phyloP scores from a whole-genome alignment of 1,140 invertebrate genomes.

The Cherax quadricarinatus region DNA sequence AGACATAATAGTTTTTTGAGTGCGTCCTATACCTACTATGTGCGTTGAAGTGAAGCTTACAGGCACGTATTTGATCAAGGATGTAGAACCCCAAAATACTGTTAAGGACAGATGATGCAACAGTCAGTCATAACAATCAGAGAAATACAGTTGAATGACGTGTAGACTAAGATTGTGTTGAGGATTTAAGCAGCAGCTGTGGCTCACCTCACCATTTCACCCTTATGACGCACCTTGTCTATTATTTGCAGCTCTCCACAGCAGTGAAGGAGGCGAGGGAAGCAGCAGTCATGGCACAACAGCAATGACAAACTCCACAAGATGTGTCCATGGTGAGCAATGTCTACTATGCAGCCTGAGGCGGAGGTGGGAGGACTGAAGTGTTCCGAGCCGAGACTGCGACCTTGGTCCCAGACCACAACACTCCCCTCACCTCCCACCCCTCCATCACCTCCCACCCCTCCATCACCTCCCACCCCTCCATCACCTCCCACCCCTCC shows the following conservation, averaged over 20 bases:
- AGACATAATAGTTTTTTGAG: too few species aligned
- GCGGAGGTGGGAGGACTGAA: too few species aligned
- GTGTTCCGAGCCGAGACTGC: too few species aligned
- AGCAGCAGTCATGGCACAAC: not conserved
- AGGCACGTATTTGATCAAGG: not conserved
- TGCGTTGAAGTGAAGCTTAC: not conserved
- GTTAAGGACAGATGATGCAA: too few species aligned
- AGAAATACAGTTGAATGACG: not conserved
- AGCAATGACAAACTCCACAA: not conserved
- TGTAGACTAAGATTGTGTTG: not conserved
- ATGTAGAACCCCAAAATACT: not conserved
- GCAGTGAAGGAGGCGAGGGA: not conserved
- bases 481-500: too few species aligned
- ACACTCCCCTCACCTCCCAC: too few species aligned
- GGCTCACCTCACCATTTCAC: not conserved
- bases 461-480: too few species aligned
- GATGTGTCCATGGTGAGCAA: not conserved
- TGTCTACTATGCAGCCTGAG: not conserved
- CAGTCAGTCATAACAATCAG: not conserved
- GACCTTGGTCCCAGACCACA: too few species aligned
- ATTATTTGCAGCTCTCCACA: not conserved
- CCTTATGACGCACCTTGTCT: not conserved
- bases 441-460: too few species aligned
- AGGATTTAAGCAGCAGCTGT: too few species aligned
- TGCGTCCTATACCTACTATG: too few species aligned